Conservation (phyloP, 1,140 invertebrate genomes). For the Saccostrea cuccullata region DNA sequence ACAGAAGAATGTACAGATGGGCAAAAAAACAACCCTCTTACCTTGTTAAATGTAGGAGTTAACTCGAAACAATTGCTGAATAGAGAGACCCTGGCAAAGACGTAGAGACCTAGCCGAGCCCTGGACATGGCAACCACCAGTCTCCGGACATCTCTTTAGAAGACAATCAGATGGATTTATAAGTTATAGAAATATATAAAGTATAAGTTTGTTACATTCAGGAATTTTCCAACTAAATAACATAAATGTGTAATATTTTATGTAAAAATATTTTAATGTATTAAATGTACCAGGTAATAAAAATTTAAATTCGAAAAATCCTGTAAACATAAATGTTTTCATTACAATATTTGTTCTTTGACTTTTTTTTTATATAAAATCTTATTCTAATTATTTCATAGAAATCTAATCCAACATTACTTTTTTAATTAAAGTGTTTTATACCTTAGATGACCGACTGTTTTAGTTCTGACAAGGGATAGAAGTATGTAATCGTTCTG, state of each 20-base stretch:
- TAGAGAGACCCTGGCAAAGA: constrained; percentile 94
- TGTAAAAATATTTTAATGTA: no score
- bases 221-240: no score
- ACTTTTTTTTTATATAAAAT: no score
- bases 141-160: constrained; percentile 91
- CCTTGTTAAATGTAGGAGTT: constrained; percentile 94
- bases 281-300: no score
- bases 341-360: no score
- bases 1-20: neutral
- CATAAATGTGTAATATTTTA: no score
- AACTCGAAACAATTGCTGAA: constrained; percentile 99
- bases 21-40: constrained; percentile 73
- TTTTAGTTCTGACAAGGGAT: constrained; percentile 95
- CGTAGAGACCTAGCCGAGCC: constrained; percentile 97
- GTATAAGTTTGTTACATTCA: no score
- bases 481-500: constrained; percentile 99
- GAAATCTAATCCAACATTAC: no score
- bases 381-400: no score
- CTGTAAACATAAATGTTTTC: no score
- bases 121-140: constrained; percentile 98
- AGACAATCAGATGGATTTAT: neutral
- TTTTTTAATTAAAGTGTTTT: neutral
- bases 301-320: no score
- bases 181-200: no score
- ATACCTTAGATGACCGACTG: constrained; percentile 93